phyloP scores from a whole-genome alignment of 2,888 invertebrate genomes.

The Volucella bombylans region DNA sequence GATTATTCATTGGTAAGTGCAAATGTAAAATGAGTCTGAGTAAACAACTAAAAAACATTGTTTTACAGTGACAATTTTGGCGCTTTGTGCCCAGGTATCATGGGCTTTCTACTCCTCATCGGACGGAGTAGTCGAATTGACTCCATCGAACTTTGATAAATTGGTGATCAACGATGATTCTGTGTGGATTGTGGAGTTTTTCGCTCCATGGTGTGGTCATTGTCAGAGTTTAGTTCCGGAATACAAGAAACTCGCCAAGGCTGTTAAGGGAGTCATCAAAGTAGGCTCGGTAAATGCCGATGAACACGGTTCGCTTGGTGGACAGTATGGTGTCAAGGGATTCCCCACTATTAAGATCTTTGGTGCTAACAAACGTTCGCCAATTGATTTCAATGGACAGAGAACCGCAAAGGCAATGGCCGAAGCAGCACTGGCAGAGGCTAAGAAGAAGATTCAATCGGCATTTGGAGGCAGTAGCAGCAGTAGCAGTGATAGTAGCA shows the following conservation, averaged over 20 bases:
- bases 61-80: slow-evolving; percentile 31
- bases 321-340: slow-evolving; percentile 91
- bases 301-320: slow-evolving; percentile 90
- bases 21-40: background rate
- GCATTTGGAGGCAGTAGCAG: slow-evolving; percentile 85
- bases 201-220: slow-evolving; percentile 97
- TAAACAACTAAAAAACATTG: background rate
- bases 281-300: slow-evolving; percentile 97
- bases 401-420: slow-evolving; percentile 93
- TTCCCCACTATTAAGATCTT: slow-evolving; percentile 99
- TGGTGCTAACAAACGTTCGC: slow-evolving; percentile 90
- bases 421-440: slow-evolving; percentile 91
- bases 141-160: slow-evolving; percentile 92
- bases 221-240: slow-evolving; percentile 95
- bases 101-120: slow-evolving; percentile 86
- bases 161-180: slow-evolving; percentile 92
- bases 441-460: slow-evolving; percentile 88
- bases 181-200: slow-evolving; percentile 94
- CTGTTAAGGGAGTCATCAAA: slow-evolving; percentile 96
- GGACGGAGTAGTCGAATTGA: slow-evolving; percentile 92
- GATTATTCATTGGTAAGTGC: slow-evolving; percentile 58
- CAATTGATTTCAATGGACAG: slow-evolving; percentile 92
- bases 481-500: slow-evolving; percentile 60
- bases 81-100: slow-evolving; percentile 57
- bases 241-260: slow-evolving; percentile 95